These are phyloP conservation scores for Felis catus DNA, from an alignment of 2,113 vertebrate species.

Conservation along the genomic window F.catus_Fca126_mat1.0 CM031429.1:25410001-25410500, in stretches of 20 bases:
- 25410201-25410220: neutral
- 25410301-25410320: neutral
- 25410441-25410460: neutral
- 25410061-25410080: neutral
- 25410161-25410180: neutral
- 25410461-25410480: neutral
- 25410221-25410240: neutral
- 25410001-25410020: neutral
- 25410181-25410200: neutral
- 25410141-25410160: neutral
- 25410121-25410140: neutral
- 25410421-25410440: neutral
- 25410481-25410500: neutral
- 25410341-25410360: neutral
- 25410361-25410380: neutral
- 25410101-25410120: neutral
- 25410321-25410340: neutral
- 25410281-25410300: neutral
- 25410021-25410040: neutral
- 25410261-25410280: neutral
- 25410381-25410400: neutral
- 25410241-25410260: neutral
- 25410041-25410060: neutral
- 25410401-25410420: neutral
- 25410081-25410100: neutral